Evolutionary conservation across 1,140 invertebrate genomes (phyloP), one percentile per base, ranked within the genome.

Genomic region (Meloidogyne chitwoodi): DNA sequence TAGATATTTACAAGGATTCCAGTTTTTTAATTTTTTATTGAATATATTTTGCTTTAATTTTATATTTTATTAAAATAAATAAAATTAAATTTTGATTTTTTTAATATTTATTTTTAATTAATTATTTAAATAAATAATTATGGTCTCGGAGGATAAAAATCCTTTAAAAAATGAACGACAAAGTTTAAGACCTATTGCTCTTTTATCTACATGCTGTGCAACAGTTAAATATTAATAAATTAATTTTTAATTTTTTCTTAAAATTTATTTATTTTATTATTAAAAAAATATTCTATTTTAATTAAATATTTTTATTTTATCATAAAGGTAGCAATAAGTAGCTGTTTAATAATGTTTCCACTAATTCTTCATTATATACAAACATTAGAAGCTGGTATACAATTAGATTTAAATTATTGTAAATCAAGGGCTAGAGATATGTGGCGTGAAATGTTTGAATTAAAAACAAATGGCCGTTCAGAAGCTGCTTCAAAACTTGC

Each of bases 371-470:
- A 83, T 61, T 83, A 83, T 63, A 77, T 83, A 41, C 82, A 83
- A 75, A 83, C 82, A 16, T 64, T 83, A n/a, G 82, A 83, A 66
- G 68, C 83, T 1, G 74, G 64, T 73, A 81, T 83, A 31, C 83
- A 83, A 56, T 27, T 83, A 24, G 82, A 83, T 68, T 75, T 83
- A 68, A 81, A 84, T 62, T 84, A 83, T 75, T 83, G 82, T 62
- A 83, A 83, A 69, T 74, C 83, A 24, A 79, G 83, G 6, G 38
- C 83, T 14, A 79, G 82, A 11, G 82, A 83, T 68, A 84, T 83
- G 81, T 83, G 82, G 80, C 82, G 75, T 29, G 82, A 83, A 74
- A 81, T 83, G 81, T 78, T 83, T 48, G 82, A 83, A 38, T 80
- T 83, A 24, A 74, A 66, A 22, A 80, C 83, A 4, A 76, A 71